These are phyloP conservation scores for Tribolium madens DNA, from an alignment of 1,140 invertebrate genomes.

Conservation along the genomic window DNA sequence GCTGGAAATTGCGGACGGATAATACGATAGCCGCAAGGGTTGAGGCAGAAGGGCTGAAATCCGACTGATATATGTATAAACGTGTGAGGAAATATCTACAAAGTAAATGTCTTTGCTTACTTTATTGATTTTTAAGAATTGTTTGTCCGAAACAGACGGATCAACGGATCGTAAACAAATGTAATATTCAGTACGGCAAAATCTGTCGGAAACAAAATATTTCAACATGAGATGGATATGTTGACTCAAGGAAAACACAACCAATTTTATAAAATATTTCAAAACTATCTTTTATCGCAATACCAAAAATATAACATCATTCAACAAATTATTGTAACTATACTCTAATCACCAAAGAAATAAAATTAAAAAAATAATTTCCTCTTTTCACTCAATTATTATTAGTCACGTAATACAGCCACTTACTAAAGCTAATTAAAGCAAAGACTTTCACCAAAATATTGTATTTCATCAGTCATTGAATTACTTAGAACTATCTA, in stretches of 20 bases:
- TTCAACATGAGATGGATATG: not conserved
- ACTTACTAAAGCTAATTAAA: too few relatives aligned
- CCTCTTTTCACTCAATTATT: too few relatives aligned
- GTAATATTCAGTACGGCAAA: not conserved
- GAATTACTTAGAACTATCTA: not conserved
- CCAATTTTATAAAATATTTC: too few relatives aligned
- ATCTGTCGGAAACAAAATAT: not conserved
- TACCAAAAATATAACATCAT: too few relatives aligned
- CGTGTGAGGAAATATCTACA: not conserved
- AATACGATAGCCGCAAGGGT: not conserved
- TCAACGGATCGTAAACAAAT: not conserved
- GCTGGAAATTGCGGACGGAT: conserved; percentile 33
- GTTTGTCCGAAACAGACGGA: not conserved
- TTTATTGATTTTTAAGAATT: not conserved
- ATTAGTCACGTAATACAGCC: too few relatives aligned
- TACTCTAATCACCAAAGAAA: too few relatives aligned
- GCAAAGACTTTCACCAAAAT: not conserved
- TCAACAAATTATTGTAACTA: too few relatives aligned
- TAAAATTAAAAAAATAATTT: too few relatives aligned
- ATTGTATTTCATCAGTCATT: not conserved
- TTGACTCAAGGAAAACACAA: not conserved
- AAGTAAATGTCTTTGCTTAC: not conserved
- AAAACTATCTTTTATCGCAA: too few relatives aligned
- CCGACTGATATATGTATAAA: not conserved
- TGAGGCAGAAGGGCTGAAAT: not conserved